Conservation (phyloP, 2,113 vertebrate species). For the Tenebrosternarchus preto region DNA sequence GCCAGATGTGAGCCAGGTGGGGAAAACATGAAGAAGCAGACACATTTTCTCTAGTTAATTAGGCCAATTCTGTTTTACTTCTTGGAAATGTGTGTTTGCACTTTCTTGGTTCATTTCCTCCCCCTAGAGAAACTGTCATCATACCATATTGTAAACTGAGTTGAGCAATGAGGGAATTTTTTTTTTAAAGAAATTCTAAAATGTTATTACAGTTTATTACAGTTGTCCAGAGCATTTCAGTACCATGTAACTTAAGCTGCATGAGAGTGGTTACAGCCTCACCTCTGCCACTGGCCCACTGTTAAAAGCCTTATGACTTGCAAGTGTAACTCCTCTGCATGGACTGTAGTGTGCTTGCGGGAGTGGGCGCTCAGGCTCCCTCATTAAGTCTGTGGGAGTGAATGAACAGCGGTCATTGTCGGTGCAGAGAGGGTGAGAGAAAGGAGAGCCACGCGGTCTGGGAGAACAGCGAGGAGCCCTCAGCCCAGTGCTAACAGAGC, state of each 20-base stretch:
- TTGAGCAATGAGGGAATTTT: background rate
- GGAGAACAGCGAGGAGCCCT: slow-evolving; percentile 44
- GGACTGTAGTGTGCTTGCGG: background rate
- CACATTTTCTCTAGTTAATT: background rate
- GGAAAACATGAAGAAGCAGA: too few relatives aligned
- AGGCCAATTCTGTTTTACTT: background rate
- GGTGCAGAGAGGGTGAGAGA: slow-evolving; percentile 8
- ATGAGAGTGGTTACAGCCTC: background rate
- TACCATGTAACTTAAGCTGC: background rate
- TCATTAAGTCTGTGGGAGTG: slow-evolving; percentile 28
- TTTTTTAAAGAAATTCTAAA: background rate
- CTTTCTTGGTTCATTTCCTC: background rate
- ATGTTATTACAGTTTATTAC: too few relatives aligned
- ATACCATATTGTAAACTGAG: background rate
- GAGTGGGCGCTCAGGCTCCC: slow-evolving; percentile 13
- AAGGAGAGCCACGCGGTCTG: slow-evolving; percentile 28
- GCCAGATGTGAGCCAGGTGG: background rate
- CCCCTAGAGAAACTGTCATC: background rate
- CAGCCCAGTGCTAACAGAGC: slow-evolving; percentile 39
- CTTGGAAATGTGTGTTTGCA: background rate
- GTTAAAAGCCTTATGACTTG: slow-evolving; percentile 5
- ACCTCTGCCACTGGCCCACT: slow-evolving; percentile 8
- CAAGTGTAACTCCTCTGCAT: background rate
- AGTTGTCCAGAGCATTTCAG: background rate
- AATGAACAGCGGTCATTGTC: slow-evolving; percentile 42